A percentile compares a stretch with the other conserved stretches of the same genome.
phyloP scores from a whole-genome alignment of 2,888 invertebrate genomes.

The Toxonevra muliebris region DNA sequence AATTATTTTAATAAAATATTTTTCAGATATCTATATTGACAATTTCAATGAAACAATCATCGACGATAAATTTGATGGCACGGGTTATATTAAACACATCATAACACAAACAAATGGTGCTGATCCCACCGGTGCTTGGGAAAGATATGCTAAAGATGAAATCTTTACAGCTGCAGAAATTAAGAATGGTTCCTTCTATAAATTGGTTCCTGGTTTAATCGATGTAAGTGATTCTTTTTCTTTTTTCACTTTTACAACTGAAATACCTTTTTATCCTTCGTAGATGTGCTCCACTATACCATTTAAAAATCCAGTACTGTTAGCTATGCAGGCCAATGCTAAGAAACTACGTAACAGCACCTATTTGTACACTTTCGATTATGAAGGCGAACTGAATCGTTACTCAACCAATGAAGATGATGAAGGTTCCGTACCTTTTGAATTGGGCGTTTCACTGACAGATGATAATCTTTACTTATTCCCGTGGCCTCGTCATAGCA shows the following conservation, averaged over 20 bases:
- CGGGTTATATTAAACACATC: slow-evolving; percentile 55
- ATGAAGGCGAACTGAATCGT: slow-evolving; percentile 64
- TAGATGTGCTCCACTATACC: slow-evolving; percentile 66
- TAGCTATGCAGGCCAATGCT: slow-evolving; percentile 63
- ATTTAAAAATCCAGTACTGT: slow-evolving; percentile 66
- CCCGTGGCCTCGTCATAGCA: slow-evolving; percentile 60
- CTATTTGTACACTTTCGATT: slow-evolving; percentile 67
- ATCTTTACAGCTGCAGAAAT: slow-evolving; percentile 54
- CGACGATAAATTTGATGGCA: slow-evolving; percentile 50
- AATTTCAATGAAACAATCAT: slow-evolving; percentile 57
- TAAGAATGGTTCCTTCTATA: slow-evolving; percentile 64
- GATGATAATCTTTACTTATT: slow-evolving; percentile 71
- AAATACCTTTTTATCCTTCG: slow-evolving; percentile 19
- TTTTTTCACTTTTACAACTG: background rate
- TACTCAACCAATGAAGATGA: slow-evolving; percentile 61
- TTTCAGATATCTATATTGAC: slow-evolving; percentile 55
- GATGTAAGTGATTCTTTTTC: slow-evolving; percentile 62
- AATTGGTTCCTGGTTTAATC: slow-evolving; percentile 65
- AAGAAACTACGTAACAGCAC: slow-evolving; percentile 60
- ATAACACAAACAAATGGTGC: slow-evolving; percentile 59
- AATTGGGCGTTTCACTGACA: slow-evolving; percentile 69
- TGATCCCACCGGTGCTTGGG: slow-evolving; percentile 57
- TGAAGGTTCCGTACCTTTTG: slow-evolving; percentile 62
- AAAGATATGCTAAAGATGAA: slow-evolving; percentile 54
- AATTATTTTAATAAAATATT: background rate